Base-by-base conservation (phyloP, 2,888 invertebrate species). In the Leptopilina myrica region DNA sequence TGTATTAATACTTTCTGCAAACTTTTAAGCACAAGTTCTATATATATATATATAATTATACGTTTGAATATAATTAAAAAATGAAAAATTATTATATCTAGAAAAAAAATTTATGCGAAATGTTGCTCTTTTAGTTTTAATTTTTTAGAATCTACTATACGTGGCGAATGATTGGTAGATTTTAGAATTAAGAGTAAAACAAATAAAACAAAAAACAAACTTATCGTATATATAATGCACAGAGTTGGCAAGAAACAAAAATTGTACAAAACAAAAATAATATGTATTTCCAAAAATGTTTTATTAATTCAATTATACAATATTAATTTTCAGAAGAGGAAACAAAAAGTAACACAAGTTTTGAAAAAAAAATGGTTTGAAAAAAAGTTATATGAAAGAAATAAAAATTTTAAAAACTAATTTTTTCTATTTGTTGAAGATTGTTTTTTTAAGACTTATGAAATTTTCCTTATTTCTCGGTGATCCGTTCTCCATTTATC, bases 221-320 rank as follows among this genome's bases (percentile, higher is more conserved):
- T 67, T 79, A 80, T 69, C 80, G 80, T 81, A 81, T 80, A 81
- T 81, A 81, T 80, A 81, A 82, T 82, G 82, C 82, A 84, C 81
- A 83, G 80, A 84, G 83, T 86, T 84, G 86, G 86, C 79, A 82
- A 86, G 80, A 86, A 89, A 46, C 88, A 46, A 49, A 49, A 49
- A 49, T 85, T 87, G 86, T 85, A 85, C 84, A 85, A 84, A 86
- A 82, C 33, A 84, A 81, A 78, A 79, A 12, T 20, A 20, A 46
- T 69, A 43, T 43, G 43, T 43, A 43, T 43, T 43, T 43, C 43
- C 43, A 43, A 43, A 20, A 43, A 33, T 33, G 20, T 73, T 73
- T 33, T 5, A 56, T n/a, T 73, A 4, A n/a, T 14, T 14, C 33
- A 33, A 33, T 69, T 20, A 20, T 49, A 9, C 73, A 26, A 53